Base-by-base conservation (phyloP, 2,113 vertebrate genomes). In the Pipra filicauda region DNA sequence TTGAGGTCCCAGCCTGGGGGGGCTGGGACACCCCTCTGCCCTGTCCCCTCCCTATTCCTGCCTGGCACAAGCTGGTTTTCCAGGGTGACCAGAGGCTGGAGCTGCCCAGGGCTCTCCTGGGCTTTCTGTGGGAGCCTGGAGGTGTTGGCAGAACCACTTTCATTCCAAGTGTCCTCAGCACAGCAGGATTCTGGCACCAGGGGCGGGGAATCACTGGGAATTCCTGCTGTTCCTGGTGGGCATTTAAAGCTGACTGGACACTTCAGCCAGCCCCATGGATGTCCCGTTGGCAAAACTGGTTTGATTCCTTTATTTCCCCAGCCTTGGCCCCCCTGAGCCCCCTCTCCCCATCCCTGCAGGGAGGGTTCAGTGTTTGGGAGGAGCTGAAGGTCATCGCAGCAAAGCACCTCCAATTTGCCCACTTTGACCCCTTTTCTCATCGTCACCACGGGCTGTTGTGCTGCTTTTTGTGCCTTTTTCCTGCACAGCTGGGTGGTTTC, bases 211-310 rank as follows among this genome's bases (percentile, higher is more conserved):
- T 48, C 0, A 8, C 23, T 15, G 59, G 10, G 73, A 14, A 23
- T 55, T 15, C 24, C 39, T 15, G 31, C 76, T 37, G 1, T 58
- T 58, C 33, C 43, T 17, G 37, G 4, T 3, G 6, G 13, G 43
- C 17, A 22, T 20, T 48, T n/a, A n/a, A 13, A n/a, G 52, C 35
- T 54, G 15, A 9, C 44, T 9, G 11, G 15, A 8, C 19, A 2
- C 12, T 8, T 0, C 46, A 15, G 54, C 3, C 3, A 3, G 31
- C 26, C 28, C 44, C 3, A 1, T 1, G 17, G 4, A 1, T 8
- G 31, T 84, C 9, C 1, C 5, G 46, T 31, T 46, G 41, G 52
- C n/a, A 39, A 23, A 57, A 52, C 9, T 5, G 9, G 12, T 0
- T 78, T 31, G 44, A 51, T 18, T n/a, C 44, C 27, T 77, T 81